Percentiles rank a stretch among this genome's conserved stretches.
phyloP scores from a whole-genome alignment of 2,888 invertebrate species.

The Rosalia funebris region DNA sequence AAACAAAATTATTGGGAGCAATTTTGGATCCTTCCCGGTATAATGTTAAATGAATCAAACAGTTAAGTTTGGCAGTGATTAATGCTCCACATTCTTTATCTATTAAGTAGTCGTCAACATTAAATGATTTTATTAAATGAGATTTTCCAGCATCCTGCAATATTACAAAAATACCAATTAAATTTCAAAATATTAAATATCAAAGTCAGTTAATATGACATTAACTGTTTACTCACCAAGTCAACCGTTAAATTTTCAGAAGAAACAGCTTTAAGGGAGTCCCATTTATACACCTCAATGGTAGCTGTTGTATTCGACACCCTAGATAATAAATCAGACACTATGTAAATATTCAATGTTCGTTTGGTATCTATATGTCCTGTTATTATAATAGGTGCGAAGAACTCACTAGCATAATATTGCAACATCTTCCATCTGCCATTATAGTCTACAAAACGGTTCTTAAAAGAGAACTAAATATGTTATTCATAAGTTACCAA shows the following conservation, averaged over 20 bases:
- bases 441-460: constrained; percentile 54
- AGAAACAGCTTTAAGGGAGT: constrained; percentile 47
- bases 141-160: constrained; percentile 46
- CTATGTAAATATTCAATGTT: constrained; percentile 70
- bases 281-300: constrained; percentile 71
- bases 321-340: constrained; percentile 68
- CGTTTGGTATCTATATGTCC: constrained; percentile 65
- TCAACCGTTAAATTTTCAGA: constrained; percentile 35
- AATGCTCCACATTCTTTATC: constrained; percentile 56
- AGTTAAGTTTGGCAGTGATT: constrained; percentile 56
- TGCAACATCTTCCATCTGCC: constrained; percentile 71
- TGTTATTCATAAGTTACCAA: constrained; percentile 70
- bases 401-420: constrained; percentile 87
- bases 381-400: constrained; percentile 79
- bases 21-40: constrained; percentile 61
- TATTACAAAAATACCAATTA: too few species aligned
- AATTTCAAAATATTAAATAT: background rate
- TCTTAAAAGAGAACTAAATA: too few species aligned
- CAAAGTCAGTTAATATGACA: too few species aligned
- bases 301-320: constrained; percentile 64
- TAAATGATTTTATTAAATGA: constrained; percentile 39
- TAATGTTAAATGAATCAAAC: constrained; percentile 66
- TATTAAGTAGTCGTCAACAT: constrained; percentile 55
- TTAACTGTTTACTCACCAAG: constrained; percentile 37
- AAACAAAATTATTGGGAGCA: constrained; percentile 75